Percentiles rank a stretch among this genome's conserved stretches.
phyloP scores from a whole-genome alignment of 2,888 invertebrate genomes.

The Diadromus collaris region DNA sequence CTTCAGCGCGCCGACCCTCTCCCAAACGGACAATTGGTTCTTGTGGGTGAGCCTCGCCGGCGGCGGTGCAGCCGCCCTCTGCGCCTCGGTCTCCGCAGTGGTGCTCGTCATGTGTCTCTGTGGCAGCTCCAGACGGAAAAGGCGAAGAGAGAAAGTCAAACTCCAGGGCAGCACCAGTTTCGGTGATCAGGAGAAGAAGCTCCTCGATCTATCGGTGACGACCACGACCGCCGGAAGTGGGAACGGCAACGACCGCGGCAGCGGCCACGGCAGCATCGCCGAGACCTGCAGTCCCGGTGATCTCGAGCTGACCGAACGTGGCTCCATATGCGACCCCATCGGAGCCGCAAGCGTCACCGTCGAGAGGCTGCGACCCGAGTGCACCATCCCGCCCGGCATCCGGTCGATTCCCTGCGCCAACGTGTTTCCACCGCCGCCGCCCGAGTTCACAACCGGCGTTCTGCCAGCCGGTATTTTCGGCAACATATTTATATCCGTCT shows the following conservation, averaged over 20 bases:
- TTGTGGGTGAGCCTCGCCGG: constrained; percentile 87
- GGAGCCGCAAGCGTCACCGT: constrained; percentile 81
- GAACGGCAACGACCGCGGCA: constrained; percentile 71
- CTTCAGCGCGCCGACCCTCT: constrained; percentile 89
- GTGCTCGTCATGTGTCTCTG: constrained; percentile 82
- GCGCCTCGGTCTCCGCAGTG: constrained; percentile 84
- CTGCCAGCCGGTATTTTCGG: constrained; percentile 84
- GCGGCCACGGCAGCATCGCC: constrained; percentile 70
- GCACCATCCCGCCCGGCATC: constrained; percentile 71
- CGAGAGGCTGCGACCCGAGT: constrained; percentile 71
- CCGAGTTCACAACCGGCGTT: constrained; percentile 78
- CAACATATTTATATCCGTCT: constrained; percentile 93
- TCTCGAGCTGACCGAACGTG: constrained; percentile 73
- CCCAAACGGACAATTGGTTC: constrained; percentile 87
- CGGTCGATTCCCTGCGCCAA: constrained; percentile 79
- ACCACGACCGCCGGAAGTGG: constrained; percentile 84
- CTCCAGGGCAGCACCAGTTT: constrained; percentile 91
- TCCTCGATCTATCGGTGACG: constrained; percentile 90
- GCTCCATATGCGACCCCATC: constrained; percentile 73
- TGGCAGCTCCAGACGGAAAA: constrained; percentile 80
- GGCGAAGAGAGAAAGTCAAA: constrained; percentile 84
- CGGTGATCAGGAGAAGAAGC: constrained; percentile 93
- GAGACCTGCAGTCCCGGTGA: constrained; percentile 76
- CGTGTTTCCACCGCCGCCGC: constrained; percentile 81
- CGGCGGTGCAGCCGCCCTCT: constrained; percentile 86